Evolutionary conservation across 1,140 invertebrate species (phyloP).

Genomic region (Zaprionus tsacasi): DNA sequence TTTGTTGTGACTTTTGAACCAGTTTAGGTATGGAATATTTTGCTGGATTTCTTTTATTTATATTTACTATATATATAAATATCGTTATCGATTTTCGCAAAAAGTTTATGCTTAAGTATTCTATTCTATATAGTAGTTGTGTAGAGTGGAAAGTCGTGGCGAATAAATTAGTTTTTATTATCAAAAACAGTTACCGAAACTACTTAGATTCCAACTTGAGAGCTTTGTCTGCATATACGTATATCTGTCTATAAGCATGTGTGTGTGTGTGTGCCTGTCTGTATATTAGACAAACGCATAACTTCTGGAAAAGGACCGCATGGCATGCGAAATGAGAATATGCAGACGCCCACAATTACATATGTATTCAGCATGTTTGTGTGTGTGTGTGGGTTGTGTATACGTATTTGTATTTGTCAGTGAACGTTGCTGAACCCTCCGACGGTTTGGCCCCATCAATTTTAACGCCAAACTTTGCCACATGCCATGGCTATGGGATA

Average conservation of each 20-base stretch:
- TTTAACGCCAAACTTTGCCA: conserved; percentile 68
- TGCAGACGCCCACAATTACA: conserved; percentile 57
- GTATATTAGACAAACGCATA: conserved; percentile 36
- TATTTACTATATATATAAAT: conserved; percentile 1
- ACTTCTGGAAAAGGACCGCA: conserved; percentile 32
- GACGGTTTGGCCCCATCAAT: conserved; percentile 51
- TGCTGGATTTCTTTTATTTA: background rate
- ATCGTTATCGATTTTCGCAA: conserved; percentile 1
- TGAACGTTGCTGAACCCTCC: background rate
- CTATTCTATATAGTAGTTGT: background rate
- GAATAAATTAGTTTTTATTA: conserved; percentile 74
- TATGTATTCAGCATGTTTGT: background rate
- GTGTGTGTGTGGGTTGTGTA: conserved; percentile 1
- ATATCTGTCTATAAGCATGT: background rate
- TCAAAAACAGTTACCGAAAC: conserved; percentile 74
- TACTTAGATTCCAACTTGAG: conserved; percentile 59
- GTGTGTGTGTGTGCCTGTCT: conserved; percentile 18
- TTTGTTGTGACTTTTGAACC: conserved; percentile 1
- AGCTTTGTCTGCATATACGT: conserved; percentile 2
- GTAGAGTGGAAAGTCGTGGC: conserved; percentile 48
- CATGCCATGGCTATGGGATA: conserved; percentile 7
- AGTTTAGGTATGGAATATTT: background rate
- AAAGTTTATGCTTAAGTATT: conserved; percentile 6
- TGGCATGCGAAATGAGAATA: conserved; percentile 58
- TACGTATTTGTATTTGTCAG: conserved; percentile 25